phyloP scores from a whole-genome alignment of 2,797 vertebrate genomes.

The Malurus leucopterus region DNA sequence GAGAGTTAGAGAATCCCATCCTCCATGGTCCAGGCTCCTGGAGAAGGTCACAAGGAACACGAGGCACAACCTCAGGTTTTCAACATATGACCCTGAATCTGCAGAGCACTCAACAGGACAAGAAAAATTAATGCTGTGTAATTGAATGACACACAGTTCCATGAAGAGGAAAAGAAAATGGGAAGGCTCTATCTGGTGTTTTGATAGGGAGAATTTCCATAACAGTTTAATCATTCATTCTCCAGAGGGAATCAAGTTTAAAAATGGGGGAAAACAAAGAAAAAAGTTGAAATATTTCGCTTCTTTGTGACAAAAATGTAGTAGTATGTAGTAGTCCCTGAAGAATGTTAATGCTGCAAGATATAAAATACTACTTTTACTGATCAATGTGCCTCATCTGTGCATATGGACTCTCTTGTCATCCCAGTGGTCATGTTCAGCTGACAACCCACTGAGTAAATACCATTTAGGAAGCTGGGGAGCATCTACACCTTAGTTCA shows the following conservation, averaged over 20 bases:
- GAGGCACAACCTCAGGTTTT: background rate
- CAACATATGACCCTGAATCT: rapidly evolving
- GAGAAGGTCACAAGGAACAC: background rate
- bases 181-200: background rate
- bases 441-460: background rate
- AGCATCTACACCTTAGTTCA: background rate
- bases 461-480: background rate
- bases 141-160: background rate
- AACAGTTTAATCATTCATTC: background rate
- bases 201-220: background rate
- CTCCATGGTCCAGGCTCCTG: background rate
- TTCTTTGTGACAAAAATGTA: background rate
- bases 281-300: background rate
- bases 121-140: background rate
- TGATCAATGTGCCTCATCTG: background rate
- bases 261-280: background rate
- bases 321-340: background rate
- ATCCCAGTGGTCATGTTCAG: background rate
- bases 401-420: background rate
- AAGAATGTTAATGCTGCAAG: background rate
- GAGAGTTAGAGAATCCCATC: background rate
- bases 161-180: background rate
- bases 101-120: background rate
- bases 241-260: background rate
- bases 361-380: background rate